Percentiles rank a stretch among this genome's conserved stretches.
phyloP scores from a whole-genome alignment of 1,140 invertebrate species.

The Caenorhabditis brenneri region DNA sequence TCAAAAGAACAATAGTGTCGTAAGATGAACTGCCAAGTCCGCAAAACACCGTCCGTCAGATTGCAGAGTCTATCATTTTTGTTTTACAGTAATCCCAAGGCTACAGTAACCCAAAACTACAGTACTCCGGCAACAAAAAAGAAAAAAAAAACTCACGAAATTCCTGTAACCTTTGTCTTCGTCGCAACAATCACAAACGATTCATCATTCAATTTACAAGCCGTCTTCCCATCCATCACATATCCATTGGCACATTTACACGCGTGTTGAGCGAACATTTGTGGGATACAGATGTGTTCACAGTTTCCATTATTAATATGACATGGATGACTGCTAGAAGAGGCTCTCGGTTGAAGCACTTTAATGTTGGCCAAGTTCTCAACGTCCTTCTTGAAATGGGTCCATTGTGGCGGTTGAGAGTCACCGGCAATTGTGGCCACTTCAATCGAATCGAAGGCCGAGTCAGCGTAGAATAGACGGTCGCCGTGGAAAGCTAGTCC shows the following conservation, averaged over 20 bases:
- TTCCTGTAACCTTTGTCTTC: slow-evolving; percentile 63
- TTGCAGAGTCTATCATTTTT: no score
- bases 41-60: no score
- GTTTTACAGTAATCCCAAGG: no score
- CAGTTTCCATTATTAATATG: slow-evolving; percentile 81
- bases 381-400: slow-evolving; percentile 77
- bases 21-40: no score
- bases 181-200: slow-evolving; percentile 67
- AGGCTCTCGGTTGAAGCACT: slow-evolving; percentile 60
- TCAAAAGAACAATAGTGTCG: no score
- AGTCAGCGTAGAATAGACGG: slow-evolving; percentile 86
- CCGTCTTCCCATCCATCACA: slow-evolving; percentile 46
- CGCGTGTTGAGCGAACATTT: slow-evolving; percentile 61
- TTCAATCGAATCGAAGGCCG: slow-evolving; percentile 85
- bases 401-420: slow-evolving; percentile 77
- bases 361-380: slow-evolving; percentile 77
- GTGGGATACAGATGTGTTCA: slow-evolving; percentile 67
- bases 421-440: slow-evolving; percentile 84
- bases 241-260: slow-evolving; percentile 68
- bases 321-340: slow-evolving; percentile 81
- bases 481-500: slow-evolving; percentile 84
- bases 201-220: slow-evolving; percentile 62
- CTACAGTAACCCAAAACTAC: no score
- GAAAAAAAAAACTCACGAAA: slow-evolving; percentile 54
- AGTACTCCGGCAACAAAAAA: no score